A percentile compares a stretch with the other conserved stretches of the same genome.
phyloP scores from a whole-genome alignment of 2,888 invertebrate species.

The Apomyelois bistriatella region DNA sequence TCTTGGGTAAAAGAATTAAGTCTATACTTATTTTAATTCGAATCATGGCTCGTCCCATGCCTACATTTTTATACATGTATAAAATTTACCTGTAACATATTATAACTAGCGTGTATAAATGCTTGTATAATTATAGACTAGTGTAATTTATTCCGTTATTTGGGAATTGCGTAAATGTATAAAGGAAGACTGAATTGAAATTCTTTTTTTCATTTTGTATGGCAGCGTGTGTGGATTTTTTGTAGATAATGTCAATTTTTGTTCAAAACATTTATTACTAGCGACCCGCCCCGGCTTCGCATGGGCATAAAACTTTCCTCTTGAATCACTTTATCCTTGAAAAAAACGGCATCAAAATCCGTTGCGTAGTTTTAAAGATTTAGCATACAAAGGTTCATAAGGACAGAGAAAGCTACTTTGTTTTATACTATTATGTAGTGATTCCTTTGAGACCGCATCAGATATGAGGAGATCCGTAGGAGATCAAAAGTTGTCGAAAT shows the following conservation, averaged over 20 bases:
- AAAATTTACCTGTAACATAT: not conserved
- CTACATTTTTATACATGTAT: not conserved
- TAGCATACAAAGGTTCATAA: no score
- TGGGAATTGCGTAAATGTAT: slow-evolving; percentile 1
- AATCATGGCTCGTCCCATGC: not conserved
- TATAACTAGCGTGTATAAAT: slow-evolving; percentile 2
- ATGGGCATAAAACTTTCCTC: no score
- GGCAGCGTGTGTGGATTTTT: not conserved
- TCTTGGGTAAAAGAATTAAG: not conserved
- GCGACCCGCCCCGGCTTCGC: no score
- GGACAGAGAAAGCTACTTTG: no score
- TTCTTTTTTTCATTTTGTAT: not conserved
- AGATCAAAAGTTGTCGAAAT: no score
- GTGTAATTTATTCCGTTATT: slow-evolving; percentile 9
- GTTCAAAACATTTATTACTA: not conserved
- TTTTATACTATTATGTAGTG: no score
- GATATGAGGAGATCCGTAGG: no score
- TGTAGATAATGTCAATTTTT: not conserved
- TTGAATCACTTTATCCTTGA: no score
- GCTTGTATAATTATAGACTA: slow-evolving; percentile 7
- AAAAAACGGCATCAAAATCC: no score
- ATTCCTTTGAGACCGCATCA: no score
- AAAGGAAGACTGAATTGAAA: slow-evolving; percentile 10
- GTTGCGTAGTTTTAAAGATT: no score
- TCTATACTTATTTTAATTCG: not conserved